These are phyloP conservation scores for Amphiprion clarkii DNA, from an alignment of 2,797 vertebrate species.

Conservation along the genomic window DNA sequence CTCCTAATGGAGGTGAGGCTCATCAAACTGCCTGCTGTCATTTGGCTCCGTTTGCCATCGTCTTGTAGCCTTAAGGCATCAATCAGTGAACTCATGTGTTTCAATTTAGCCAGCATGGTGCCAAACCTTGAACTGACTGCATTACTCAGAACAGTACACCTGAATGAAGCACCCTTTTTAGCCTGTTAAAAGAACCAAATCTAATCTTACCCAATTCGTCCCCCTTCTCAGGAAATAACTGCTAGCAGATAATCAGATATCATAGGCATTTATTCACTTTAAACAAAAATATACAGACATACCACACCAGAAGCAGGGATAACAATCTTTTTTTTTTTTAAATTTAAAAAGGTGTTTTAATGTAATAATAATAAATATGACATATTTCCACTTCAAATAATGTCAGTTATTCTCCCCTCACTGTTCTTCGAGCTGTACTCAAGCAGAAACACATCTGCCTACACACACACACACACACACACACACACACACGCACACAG, in stretches of 20 bases:
- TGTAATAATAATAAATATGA: constrained; percentile 16
- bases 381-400: constrained; percentile 39
- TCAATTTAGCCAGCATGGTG: not conserved
- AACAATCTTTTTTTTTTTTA: not conserved
- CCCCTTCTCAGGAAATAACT: not conserved
- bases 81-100: constrained; percentile 8
- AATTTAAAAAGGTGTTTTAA: constrained; percentile 5
- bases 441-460: constrained; percentile 21
- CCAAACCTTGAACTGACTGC: not conserved
- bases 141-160: not conserved
- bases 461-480: constrained; percentile 25
- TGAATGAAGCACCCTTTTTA: not conserved
- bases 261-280: not conserved
- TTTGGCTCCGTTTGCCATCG: constrained; percentile 12
- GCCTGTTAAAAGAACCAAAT: not conserved
- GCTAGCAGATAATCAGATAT: not conserved
- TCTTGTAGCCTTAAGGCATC: not conserved
- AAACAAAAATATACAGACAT: not conserved
- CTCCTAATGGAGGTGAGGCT: not conserved
- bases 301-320: not conserved
- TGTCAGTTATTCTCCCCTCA: constrained; percentile 24
- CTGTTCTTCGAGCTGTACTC: constrained; percentile 30
- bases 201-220: not conserved
- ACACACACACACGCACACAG: constrained; percentile 33
- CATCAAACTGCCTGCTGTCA: not conserved